These are phyloP conservation scores for Vannuccia rotundouncinata DNA, from an alignment of 2,888 invertebrate genomes.

Conservation along the genomic window DNA sequence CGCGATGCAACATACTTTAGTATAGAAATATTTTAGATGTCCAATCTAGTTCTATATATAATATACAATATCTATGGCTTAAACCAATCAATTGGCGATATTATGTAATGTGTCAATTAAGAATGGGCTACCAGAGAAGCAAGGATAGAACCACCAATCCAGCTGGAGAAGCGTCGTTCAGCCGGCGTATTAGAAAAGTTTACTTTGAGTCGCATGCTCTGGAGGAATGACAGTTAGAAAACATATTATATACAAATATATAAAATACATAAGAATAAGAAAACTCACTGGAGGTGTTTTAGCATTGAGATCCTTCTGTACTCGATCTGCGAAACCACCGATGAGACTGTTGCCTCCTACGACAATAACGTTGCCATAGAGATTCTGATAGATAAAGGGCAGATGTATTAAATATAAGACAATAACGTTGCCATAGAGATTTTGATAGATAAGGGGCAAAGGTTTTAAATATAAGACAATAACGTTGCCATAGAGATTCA, in stretches of 20 bases:
- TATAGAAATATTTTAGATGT: no score
- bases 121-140: slow-evolving; percentile 68
- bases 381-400: no score
- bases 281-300: slow-evolving; percentile 71
- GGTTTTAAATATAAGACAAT: no score
- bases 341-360: slow-evolving; percentile 88
- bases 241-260: no score
- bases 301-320: slow-evolving; percentile 75
- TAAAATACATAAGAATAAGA: no score
- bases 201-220: slow-evolving; percentile 83
- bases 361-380: slow-evolving; percentile 88
- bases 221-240: slow-evolving; percentile 41
- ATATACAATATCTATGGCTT: no score
- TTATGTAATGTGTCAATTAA: no score
- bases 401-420: no score
- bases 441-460: no score
- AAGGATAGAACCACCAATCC: slow-evolving; percentile 96
- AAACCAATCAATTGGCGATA: no score
- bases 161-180: slow-evolving; percentile 88
- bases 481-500: slow-evolving; percentile 81
- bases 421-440: slow-evolving; percentile 84
- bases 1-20: no score
- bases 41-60: no score
- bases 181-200: slow-evolving; percentile 59
- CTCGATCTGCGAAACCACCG: slow-evolving; percentile 85